Evolutionary conservation across 2,888 invertebrate species (phyloP).

Genomic region (Atrina japonica): DNA sequence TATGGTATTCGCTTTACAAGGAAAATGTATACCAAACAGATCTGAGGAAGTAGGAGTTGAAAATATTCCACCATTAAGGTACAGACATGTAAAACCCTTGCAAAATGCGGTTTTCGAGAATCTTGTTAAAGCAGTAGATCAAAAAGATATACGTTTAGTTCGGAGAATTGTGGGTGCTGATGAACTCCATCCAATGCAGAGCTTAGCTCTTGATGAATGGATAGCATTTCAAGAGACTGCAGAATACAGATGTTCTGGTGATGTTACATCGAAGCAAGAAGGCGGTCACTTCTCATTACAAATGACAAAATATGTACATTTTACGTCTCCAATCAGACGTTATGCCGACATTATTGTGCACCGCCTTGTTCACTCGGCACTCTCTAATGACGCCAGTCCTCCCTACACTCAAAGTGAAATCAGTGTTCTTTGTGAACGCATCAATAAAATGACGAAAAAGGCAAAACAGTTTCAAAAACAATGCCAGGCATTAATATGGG

Average conservation of each 20-base stretch:
- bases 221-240: constrained; percentile 51
- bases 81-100: constrained; percentile 26
- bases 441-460: constrained; percentile 37
- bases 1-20: constrained; percentile 46
- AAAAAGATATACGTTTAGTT: constrained; percentile 28
- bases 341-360: constrained; percentile 54
- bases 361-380: constrained; percentile 49
- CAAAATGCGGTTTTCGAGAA: constrained; percentile 48
- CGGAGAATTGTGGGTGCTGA: constrained; percentile 45
- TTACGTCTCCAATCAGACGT: constrained; percentile 58
- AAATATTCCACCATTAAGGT: constrained; percentile 4
- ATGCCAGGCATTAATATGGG: constrained; percentile 37
- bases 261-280: neutral
- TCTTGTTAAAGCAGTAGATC: constrained; percentile 17
- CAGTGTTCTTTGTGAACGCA: constrained; percentile 38
- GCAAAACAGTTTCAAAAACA: constrained; percentile 48
- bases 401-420: constrained; percentile 44
- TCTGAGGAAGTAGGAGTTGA: neutral
- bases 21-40: neutral
- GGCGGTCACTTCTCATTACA: constrained; percentile 48
- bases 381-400: constrained; percentile 5
- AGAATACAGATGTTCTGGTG: constrained; percentile 48
- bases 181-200: constrained; percentile 51
- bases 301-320: constrained; percentile 49
- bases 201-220: constrained; percentile 52